These are phyloP conservation scores for Podarcis muralis DNA, from an alignment of 2,113 vertebrate species.

Conservation along the genomic window DNA sequence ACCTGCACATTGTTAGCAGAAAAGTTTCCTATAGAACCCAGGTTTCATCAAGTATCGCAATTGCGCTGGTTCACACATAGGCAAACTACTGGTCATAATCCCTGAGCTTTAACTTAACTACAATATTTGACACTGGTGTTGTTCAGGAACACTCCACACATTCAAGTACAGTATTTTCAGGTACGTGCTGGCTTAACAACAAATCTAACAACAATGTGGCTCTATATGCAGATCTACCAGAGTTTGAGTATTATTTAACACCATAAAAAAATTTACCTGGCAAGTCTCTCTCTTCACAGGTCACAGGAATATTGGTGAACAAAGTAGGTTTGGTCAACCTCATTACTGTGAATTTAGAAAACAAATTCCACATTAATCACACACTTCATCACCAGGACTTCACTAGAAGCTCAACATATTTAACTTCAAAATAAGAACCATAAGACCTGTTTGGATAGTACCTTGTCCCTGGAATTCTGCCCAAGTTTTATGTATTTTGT, in stretches of 20 bases:
- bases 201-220: neutral
- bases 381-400: neutral
- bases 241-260: neutral
- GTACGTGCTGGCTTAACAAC: neutral
- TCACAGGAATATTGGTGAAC: conserved; percentile 96
- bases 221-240: neutral
- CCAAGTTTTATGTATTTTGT: too few relatives aligned
- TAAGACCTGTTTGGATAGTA: neutral
- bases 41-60: neutral
- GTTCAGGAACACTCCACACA: neutral
- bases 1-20: neutral
- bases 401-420: neutral
- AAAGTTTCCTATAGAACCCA: neutral
- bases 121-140: neutral
- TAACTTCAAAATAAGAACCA: neutral
- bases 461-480: neutral
- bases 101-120: neutral
- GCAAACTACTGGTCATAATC: neutral
- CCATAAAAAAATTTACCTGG: conserved; percentile 80
- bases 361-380: conserved; percentile 11
- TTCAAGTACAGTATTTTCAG: neutral
- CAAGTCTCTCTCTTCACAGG: conserved; percentile 95
- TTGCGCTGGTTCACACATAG: neutral
- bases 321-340: conserved; percentile 96
- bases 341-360: conserved; percentile 87